Evolutionary conservation across 2,888 invertebrate genomes (phyloP), one percentile per base, ranked within the genome.

Genomic region (Himalopsyche kuldschensis): DNA sequence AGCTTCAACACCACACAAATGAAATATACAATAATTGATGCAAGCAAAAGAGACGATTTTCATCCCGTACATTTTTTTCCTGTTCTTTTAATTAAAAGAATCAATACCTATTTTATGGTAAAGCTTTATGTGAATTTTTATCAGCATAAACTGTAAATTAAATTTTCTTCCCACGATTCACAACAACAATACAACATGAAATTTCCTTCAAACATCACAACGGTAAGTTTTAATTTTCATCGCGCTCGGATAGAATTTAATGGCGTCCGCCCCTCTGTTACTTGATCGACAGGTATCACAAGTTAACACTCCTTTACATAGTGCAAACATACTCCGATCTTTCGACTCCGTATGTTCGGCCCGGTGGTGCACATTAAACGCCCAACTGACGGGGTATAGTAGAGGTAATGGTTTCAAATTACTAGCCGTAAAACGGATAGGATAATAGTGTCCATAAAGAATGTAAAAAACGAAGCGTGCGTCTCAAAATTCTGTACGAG

Each of bases 401-500:
- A 41, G 63, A 82, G 24, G 82, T 80, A 82, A 84, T 84, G 69
- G 82, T 82, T 82, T 82, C 75, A 84, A 84, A 84, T 84, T 84
- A 82, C 84, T 32, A 78, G 78, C 82, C 79, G 82, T 84, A 82
- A 84, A 84, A 82, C 82, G 78, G 84, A 84, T 82, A 82, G 84
- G 82, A 69, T 78, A 80, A 84, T 82, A 84, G 78, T 69, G 27
- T 8, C 80, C 55, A 84, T 80, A 80, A 82, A 84, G 77, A 80
- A 84, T 76, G 75, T 30, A 81, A 79, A 79, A 82, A 79, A 47
- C 75, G 48, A 27, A 69, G 24, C 55, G 69, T 24, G 41, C 30
- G 32, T 69, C 75, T 75, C 47, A 30, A 84, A 80, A 81, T 79
- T 30, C 6, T 63, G 6, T n/a, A 41, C 47, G 6, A 46, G 80